Conservation (phyloP, 2,888 invertebrate genomes). For the Drosophila paramelanica region DNA sequence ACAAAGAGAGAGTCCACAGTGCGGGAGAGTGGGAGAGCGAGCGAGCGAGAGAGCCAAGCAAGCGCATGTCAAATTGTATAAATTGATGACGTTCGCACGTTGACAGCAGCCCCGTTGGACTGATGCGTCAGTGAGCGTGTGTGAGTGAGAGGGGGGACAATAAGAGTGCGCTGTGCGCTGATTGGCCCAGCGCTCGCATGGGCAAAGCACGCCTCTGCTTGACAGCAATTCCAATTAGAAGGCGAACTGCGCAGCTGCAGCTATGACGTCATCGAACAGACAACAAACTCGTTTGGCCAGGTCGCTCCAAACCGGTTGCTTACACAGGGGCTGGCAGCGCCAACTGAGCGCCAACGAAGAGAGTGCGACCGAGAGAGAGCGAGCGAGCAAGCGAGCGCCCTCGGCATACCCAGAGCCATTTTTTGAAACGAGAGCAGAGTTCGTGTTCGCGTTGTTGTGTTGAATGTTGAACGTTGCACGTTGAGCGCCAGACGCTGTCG, state of each 20-base stretch:
- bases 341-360: constrained; percentile 8
- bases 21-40: constrained; percentile 4
- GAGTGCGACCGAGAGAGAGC: no score
- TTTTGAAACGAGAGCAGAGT: constrained; percentile 16
- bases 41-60: constrained; percentile 24
- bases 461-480: constrained; percentile 59
- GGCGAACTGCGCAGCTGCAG: constrained; percentile 60
- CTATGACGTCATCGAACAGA: constrained; percentile 72
- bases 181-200: constrained; percentile 53
- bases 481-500: constrained; percentile 42
- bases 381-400: constrained; percentile 4
- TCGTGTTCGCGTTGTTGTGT: constrained; percentile 59
- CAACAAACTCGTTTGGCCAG: constrained; percentile 60
- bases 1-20: constrained; percentile 9
- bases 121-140: constrained; percentile 3
- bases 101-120: constrained; percentile 80
- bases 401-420: constrained; percentile 35
- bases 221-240: constrained; percentile 57
- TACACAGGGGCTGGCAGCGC: constrained; percentile 2
- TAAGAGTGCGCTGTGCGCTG: constrained; percentile 35
- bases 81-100: constrained; percentile 83
- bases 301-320: constrained; percentile 58
- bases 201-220: constrained; percentile 52
- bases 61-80: constrained; percentile 80
- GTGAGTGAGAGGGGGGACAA: constrained; percentile 11